Evolutionary conservation across 2,113 vertebrate species (phyloP).

Genomic region (Limanda limanda): DNA sequence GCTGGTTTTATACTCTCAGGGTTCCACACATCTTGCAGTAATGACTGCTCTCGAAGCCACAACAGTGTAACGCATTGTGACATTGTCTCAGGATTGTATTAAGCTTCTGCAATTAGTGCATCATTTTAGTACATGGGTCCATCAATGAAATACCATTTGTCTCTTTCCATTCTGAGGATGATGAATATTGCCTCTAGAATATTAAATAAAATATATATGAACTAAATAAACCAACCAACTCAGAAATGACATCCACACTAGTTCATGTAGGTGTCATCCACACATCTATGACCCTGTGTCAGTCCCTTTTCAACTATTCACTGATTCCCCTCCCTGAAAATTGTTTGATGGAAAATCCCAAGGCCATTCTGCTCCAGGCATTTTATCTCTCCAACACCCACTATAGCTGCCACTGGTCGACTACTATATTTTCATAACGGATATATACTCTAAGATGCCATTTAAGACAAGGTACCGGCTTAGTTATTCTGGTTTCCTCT

Average conservation of each 20-base stretch:
- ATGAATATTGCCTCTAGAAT: background rate
- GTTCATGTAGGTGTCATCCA: no score
- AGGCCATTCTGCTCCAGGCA: no score
- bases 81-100: background rate
- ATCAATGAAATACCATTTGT: background rate
- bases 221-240: background rate
- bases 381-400: constrained; percentile 26
- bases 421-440: constrained; percentile 19
- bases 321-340: no score
- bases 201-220: background rate
- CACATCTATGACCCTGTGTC: no score
- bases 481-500: constrained; percentile 22
- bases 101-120: background rate
- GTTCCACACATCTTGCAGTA: background rate
- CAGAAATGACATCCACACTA: no score
- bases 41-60: background rate
- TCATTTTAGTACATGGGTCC: background rate
- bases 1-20: constrained; percentile 15
- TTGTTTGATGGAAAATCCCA: no score
- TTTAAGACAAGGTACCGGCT: constrained; percentile 18
- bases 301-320: no score
- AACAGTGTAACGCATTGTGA: background rate
- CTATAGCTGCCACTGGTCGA: constrained; percentile 16
- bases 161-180: no score
- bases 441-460: constrained; percentile 21